phyloP scores from a whole-genome alignment of 2,888 invertebrate genomes.

The Steinernema hermaphroditum region DNA sequence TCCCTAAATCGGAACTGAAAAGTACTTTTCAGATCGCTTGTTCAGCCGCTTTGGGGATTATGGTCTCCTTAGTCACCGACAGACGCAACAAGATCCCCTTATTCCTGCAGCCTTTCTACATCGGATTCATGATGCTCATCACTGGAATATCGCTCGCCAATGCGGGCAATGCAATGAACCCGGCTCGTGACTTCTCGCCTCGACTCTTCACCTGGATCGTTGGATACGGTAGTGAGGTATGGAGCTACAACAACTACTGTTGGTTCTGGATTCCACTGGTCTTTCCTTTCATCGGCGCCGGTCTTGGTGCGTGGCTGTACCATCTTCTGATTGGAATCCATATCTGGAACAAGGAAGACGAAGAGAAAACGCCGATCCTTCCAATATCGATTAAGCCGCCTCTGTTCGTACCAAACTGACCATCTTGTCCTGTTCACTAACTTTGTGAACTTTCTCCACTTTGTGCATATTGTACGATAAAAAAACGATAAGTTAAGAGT shows the following conservation, averaged over 20 bases:
- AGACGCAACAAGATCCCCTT: constrained; percentile 57
- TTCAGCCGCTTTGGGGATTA: no score
- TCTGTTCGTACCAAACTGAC: no score
- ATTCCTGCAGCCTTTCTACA: constrained; percentile 55
- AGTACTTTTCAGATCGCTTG: no score
- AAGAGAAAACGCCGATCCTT: no score
- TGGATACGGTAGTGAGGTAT: constrained; percentile 68
- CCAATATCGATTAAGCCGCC: no score
- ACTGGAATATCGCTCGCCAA: constrained; percentile 69
- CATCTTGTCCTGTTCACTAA: no score
- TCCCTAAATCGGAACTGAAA: no score
- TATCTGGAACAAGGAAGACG: no score
- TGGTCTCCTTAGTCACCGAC: constrained; percentile 45
- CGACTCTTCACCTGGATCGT: constrained; percentile 69
- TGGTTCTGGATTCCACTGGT: constrained; percentile 71
- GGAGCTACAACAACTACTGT: constrained; percentile 68
- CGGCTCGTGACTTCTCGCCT: constrained; percentile 72
- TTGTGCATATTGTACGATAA: no score
- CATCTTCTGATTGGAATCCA: no score
- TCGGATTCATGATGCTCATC: constrained; percentile 50
- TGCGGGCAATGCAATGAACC: constrained; percentile 69
- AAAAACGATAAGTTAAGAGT: no score
- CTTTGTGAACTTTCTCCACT: no score
- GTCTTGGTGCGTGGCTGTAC: constrained; percentile 64
- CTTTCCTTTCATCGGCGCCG: constrained; percentile 70